Evolutionary conservation across 2,888 invertebrate species (phyloP).

Genomic region (Melanotus villosus): DNA sequence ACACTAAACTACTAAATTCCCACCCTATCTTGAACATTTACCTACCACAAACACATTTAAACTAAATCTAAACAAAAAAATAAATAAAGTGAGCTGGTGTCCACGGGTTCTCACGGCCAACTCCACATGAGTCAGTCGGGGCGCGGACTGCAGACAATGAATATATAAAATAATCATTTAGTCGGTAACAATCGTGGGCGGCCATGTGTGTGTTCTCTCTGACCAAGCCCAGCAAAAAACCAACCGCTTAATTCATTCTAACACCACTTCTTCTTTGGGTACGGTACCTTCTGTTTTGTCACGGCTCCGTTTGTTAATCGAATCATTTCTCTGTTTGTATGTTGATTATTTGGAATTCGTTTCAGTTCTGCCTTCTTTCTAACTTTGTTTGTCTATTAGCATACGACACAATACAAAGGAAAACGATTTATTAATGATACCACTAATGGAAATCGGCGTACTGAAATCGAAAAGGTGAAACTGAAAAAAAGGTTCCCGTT

Average conservation of each 20-base stretch:
- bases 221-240: constrained; percentile 55
- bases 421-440: background rate
- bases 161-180: constrained; percentile 59
- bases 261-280: constrained; percentile 32
- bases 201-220: constrained; percentile 57
- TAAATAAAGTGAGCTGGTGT: constrained; percentile 51
- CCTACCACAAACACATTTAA: constrained; percentile 54
- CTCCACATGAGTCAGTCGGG: constrained; percentile 70
- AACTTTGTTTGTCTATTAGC: background rate
- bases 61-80: constrained; percentile 54
- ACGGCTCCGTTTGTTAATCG: constrained; percentile 35
- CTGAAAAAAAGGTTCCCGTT: background rate
- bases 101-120: constrained; percentile 59
- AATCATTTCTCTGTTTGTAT: constrained; percentile 28
- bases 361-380: constrained; percentile 2
- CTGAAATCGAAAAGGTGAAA: background rate
- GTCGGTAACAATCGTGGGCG: constrained; percentile 57
- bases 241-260: constrained; percentile 50
- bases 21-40: constrained; percentile 50
- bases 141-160: constrained; percentile 73
- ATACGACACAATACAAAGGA: background rate
- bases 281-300: constrained; percentile 30
- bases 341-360: constrained; percentile 25
- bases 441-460: background rate
- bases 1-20: constrained; percentile 49